Percentiles rank a stretch among this genome's conserved stretches.
These are phyloP conservation scores for Myodes glareolus DNA, from an alignment of 2,113 vertebrate species.

Conservation along the genomic window DNA sequence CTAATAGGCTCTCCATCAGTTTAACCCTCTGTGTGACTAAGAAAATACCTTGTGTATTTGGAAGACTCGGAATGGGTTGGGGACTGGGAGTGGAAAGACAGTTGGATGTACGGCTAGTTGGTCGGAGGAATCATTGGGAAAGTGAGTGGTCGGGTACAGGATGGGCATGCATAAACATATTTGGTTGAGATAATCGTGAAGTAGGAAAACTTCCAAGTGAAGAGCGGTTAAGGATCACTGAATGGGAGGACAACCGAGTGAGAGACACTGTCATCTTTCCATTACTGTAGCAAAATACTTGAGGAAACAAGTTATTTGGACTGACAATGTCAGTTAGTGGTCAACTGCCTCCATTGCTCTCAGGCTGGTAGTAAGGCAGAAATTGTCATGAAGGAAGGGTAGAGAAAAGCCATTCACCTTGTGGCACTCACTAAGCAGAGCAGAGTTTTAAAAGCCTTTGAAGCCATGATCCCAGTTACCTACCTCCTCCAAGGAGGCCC, in stretches of 20 bases:
- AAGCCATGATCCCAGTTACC: background rate
- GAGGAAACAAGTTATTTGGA: background rate
- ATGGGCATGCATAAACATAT: background rate
- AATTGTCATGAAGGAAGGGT: background rate
- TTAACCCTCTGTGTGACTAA: background rate
- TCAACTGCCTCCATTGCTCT: background rate
- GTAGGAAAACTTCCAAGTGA: background rate
- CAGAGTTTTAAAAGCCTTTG: background rate
- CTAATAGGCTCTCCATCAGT: background rate
- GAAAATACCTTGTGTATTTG: too few species aligned
- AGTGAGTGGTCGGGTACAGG: too few species aligned
- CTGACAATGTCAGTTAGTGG: background rate
- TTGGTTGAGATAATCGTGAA: background rate
- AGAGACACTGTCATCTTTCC: background rate
- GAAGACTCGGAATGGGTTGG: background rate
- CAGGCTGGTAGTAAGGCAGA: background rate
- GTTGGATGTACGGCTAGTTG: background rate
- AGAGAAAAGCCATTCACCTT: background rate
- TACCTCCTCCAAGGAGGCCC: background rate
- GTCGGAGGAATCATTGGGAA: too few species aligned
- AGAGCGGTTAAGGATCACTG: background rate
- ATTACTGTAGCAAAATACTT: background rate
- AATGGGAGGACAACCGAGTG: background rate
- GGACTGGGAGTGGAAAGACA: background rate
- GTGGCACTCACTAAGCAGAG: background rate